phyloP scores from a whole-genome alignment of 2,888 invertebrate genomes.

The Lomographa bimaculata region DNA sequence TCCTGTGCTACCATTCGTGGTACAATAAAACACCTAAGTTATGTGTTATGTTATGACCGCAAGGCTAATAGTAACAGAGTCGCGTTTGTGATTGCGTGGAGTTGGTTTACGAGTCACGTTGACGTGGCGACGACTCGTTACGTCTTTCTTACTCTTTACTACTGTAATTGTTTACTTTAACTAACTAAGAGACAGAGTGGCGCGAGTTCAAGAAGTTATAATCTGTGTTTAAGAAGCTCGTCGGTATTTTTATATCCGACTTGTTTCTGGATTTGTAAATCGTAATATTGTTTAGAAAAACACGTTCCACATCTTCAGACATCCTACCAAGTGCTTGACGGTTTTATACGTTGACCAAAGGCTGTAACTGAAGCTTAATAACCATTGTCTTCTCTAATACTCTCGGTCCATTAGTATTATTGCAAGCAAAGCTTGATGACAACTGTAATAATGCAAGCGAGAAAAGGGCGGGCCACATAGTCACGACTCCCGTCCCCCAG shows the following conservation, averaged over 20 bases:
- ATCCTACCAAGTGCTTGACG: no score
- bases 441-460: constrained; percentile 43
- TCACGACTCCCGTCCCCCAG: constrained; percentile 40
- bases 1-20: no score
- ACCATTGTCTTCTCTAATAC: constrained; percentile 21
- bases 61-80: constrained; percentile 55
- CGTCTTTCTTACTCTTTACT: constrained; percentile 28
- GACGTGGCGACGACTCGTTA: constrained; percentile 31
- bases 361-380: constrained; percentile 43
- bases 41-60: constrained; percentile 50
- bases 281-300: no score
- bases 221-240: constrained; percentile 23
- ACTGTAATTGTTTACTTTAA: constrained; percentile 42
- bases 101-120: constrained; percentile 54
- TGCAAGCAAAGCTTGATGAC: constrained; percentile 38
- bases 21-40: constrained; percentile 54
- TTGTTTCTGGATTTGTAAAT: no score
- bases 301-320: no score
- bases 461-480: constrained; percentile 39
- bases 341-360: no score
- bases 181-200: constrained; percentile 31
- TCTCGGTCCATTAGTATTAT: constrained; percentile 25
- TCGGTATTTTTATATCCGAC: constrained; percentile 37
- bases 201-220: constrained; percentile 32
- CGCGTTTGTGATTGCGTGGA: constrained; percentile 44